phyloP scores from a whole-genome alignment of 2,797 vertebrate species.

The Argya squamiceps region DNA sequence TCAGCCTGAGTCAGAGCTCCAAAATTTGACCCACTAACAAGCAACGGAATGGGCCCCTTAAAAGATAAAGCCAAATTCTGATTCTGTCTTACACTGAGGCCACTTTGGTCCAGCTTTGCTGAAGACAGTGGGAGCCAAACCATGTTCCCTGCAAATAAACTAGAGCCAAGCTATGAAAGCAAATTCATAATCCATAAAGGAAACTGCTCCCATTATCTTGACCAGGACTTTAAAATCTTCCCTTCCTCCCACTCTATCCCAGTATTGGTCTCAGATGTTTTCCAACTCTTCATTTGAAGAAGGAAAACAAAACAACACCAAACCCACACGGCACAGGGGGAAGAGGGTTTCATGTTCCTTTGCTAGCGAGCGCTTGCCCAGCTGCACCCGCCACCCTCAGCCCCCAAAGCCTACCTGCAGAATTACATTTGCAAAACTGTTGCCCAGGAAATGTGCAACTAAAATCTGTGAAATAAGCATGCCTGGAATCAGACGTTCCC shows the following conservation, averaged over 20 bases:
- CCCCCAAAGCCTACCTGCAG: slow-evolving; percentile 42
- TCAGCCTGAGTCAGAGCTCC: slow-evolving; percentile 42
- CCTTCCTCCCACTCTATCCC: background rate
- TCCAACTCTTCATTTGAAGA: background rate
- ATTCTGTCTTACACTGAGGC: background rate
- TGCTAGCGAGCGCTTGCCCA: fast-evolving
- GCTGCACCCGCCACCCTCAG: background rate
- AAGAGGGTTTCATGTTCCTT: background rate
- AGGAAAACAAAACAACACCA: background rate
- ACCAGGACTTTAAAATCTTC: background rate
- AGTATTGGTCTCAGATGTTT: background rate
- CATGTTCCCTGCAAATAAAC: background rate
- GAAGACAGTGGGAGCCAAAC: background rate
- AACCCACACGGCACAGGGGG: background rate
- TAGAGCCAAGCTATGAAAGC: background rate
- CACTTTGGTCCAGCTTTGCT: background rate
- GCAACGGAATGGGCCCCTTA: background rate
- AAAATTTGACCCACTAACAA: background rate
- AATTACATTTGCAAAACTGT: slow-evolving; percentile 38
- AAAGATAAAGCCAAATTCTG: background rate
- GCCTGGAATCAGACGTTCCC: slow-evolving; percentile 45
- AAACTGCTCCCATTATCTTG: background rate
- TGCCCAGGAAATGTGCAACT: slow-evolving; percentile 54
- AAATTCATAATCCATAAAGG: background rate
- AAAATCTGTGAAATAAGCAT: slow-evolving; percentile 67